Percentiles rank a stretch among this genome's conserved stretches.
These are phyloP conservation scores for Hassar affinis DNA, from an alignment of 2,113 vertebrate species.

Conservation along the genomic window DNA sequence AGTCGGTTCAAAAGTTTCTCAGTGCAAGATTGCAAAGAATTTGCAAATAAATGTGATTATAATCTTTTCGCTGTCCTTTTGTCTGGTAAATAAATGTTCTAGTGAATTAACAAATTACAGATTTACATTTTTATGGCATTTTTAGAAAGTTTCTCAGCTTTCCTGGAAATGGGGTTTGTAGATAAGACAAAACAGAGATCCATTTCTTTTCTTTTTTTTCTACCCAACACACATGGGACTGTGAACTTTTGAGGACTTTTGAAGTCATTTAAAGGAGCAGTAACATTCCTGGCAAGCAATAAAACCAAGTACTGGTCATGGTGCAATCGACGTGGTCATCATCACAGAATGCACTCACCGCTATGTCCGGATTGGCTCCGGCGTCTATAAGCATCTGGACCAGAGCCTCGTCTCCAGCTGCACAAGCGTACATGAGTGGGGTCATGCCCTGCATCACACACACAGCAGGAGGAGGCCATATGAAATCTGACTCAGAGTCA, in stretches of 20 bases:
- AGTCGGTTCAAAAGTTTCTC: too few species aligned
- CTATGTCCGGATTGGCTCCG: conserved; percentile 84
- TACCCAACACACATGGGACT: neutral
- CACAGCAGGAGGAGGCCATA: conserved; percentile 6
- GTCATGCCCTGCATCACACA: conserved; percentile 83
- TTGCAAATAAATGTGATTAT: too few species aligned
- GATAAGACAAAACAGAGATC: neutral
- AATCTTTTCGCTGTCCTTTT: too few species aligned
- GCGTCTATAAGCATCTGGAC: conserved; percentile 97
- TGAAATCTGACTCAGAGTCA: conserved; percentile 1
- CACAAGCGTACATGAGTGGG: conserved; percentile 94
- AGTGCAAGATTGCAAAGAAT: too few species aligned
- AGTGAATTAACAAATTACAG: too few species aligned
- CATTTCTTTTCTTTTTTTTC: neutral
- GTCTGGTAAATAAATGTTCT: too few species aligned
- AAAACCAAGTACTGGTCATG: neutral
- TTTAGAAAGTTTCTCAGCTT: too few species aligned
- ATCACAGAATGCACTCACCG: conserved; percentile 58
- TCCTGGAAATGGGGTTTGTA: neutral
- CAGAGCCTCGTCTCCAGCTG: conserved; percentile 94
- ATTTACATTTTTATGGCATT: too few species aligned
- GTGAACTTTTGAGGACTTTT: neutral
- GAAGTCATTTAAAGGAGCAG: neutral
- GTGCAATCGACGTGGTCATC: neutral
- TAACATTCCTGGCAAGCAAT: neutral